Conservation (phyloP, 2,888 invertebrate species). For the Pristionchus mayeri region DNA sequence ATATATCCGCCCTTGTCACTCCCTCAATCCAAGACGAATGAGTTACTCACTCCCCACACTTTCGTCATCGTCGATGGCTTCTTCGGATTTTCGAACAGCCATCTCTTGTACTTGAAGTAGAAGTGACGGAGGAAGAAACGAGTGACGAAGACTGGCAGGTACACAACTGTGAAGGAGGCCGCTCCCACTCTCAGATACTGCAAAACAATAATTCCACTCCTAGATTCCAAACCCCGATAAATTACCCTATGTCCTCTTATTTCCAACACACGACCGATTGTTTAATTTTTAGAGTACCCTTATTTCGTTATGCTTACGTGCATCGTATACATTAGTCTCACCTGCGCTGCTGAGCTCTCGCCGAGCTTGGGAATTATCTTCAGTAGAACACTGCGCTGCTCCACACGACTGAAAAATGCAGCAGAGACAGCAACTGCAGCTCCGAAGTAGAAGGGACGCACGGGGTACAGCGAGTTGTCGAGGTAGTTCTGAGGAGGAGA, state of each 20-base stretch:
- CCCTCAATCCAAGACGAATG: no score
- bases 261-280: background rate
- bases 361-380: conserved; percentile 8
- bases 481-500: conserved; percentile 23
- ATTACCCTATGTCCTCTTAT: background rate
- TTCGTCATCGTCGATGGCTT: conserved; percentile 68
- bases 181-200: conserved; percentile 36
- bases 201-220: background rate
- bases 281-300: background rate
- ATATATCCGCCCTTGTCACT: no score
- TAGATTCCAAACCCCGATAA: background rate
- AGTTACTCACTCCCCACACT: conserved; percentile 68
- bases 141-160: conserved; percentile 59
- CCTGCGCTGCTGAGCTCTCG: conserved; percentile 8
- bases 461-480: conserved; percentile 46
- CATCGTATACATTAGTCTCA: no score
- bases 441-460: conserved; percentile 48
- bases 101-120: conserved; percentile 72
- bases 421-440: conserved; percentile 31
- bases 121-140: conserved; percentile 62
- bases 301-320: no score
- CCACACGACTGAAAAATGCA: conserved; percentile 18
- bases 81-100: conserved; percentile 69
- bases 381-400: background rate
- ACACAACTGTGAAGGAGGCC: conserved; percentile 53